Evolutionary conservation across 2,888 invertebrate species (phyloP).

Genomic region (Anorthoa munda): DNA sequence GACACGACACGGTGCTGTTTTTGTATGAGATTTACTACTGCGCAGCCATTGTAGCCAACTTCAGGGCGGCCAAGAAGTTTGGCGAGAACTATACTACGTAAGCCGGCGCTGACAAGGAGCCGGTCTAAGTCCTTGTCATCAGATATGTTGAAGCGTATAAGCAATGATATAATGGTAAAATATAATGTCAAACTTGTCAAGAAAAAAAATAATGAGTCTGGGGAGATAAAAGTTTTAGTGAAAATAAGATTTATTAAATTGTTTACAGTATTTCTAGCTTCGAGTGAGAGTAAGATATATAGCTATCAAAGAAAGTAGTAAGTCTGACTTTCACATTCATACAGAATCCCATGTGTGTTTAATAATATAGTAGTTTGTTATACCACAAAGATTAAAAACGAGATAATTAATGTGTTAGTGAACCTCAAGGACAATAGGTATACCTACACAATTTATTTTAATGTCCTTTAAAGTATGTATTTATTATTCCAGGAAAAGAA

Average conservation of each 20-base stretch:
- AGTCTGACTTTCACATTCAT: constrained; percentile 33
- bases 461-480: not conserved
- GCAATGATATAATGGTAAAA: no score
- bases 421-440: constrained; percentile 6
- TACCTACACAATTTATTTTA: not conserved
- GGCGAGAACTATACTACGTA: no score
- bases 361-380: not conserved
- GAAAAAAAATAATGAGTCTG: no score
- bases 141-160: no score
- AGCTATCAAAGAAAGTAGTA: constrained; percentile 14
- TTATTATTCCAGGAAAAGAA: not conserved
- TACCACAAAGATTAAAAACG: not conserved
- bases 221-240: not conserved
- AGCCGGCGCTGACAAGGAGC: no score
- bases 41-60: no score
- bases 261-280: not conserved
- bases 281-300: not conserved
- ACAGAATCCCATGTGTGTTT: not conserved
- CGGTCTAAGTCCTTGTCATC: no score
- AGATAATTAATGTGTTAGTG: not conserved
- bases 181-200: no score
- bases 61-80: no score
- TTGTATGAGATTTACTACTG: no score
- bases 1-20: no score
- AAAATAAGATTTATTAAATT: not conserved